Evolutionary conservation across 2,888 invertebrate species (phyloP).

Genomic region (Tipula lateralis): DNA sequence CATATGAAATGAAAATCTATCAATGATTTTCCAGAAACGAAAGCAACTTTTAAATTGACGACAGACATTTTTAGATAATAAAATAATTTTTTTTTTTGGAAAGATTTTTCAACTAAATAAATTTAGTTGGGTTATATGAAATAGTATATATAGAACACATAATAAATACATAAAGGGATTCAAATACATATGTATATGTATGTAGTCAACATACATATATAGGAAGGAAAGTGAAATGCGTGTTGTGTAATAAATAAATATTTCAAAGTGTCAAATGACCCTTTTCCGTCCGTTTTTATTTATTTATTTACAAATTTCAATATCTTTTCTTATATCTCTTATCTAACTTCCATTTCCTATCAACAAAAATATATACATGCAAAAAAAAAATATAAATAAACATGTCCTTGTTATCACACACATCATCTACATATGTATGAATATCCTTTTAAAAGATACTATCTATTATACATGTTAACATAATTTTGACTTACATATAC

Average conservation of each 20-base stretch:
- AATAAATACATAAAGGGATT: neutral
- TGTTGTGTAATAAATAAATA: neutral
- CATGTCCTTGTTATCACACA: neutral
- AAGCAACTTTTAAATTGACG: neutral
- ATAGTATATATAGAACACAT: neutral
- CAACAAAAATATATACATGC: neutral
- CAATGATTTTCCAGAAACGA: neutral
- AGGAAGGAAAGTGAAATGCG: neutral
- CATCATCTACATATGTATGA: neutral
- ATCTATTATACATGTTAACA: neutral
- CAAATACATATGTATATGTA: neutral
- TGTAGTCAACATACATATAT: neutral
- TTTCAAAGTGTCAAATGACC: slow-evolving; percentile 13
- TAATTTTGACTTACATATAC: slow-evolving; percentile 58
- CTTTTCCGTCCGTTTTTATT: slow-evolving; percentile 14
- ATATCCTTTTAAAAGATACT: neutral
- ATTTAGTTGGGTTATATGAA: neutral
- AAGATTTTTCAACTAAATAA: neutral
- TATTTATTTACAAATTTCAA: neutral
- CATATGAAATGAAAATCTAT: neutral
- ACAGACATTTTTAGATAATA: neutral
- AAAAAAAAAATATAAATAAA: neutral
- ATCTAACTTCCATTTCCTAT: neutral
- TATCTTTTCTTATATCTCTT: neutral
- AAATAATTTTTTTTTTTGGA: neutral